Base-by-base conservation (phyloP, 2,888 invertebrate species). In the Lochmaea capreae region DNA sequence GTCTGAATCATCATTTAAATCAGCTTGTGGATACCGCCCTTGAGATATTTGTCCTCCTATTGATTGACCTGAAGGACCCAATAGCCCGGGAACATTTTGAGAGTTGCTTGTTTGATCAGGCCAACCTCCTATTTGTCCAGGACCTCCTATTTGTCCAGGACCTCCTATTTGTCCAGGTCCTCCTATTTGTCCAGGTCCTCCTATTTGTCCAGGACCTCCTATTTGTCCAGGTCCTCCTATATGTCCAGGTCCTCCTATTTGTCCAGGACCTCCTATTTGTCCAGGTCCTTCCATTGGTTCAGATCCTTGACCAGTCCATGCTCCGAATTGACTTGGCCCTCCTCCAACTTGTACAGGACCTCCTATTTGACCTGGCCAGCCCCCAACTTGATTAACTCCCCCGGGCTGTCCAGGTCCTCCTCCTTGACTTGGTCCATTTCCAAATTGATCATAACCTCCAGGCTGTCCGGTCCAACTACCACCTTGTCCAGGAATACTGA, bases 1-100 rank as follows among this genome's bases (percentile, higher is more conserved):
- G 84, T 93, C 92, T 33, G 92, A 91, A 74, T 91, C 92, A 80
- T 93, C 92, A n/a, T 65, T 39, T n/a, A 46, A 65, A 52, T 65
- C 67, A 8, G 54, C 58, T 59, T 46, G 59, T 49, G 65, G 49
- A 52, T 18, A 16, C 22, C 42, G 66, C 4, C n/a, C 61, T 14
- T 58, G 2, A 4, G 62, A 63, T 42, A 63, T 63, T 43, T 63
- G 62, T 22, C 70, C 68, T 42, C 65, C 69, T 26, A 26, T 14
- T 42, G 12, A 63, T 11, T 54, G 42, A 63, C 74, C 66, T 16
- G 72, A 67, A 26, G 67, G 61, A 67, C 75, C 54, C 16, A 72
- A 65, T 18, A 67, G 71, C 57, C 74, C 74, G 11, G 70, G 62
- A 22, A 52, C 6, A 0, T 39, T 42, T 18, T 54, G 54, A 54